These are phyloP conservation scores for Drosophila pectinifera DNA, from an alignment of 1,140 invertebrate species.

Conservation along the genomic window DNA sequence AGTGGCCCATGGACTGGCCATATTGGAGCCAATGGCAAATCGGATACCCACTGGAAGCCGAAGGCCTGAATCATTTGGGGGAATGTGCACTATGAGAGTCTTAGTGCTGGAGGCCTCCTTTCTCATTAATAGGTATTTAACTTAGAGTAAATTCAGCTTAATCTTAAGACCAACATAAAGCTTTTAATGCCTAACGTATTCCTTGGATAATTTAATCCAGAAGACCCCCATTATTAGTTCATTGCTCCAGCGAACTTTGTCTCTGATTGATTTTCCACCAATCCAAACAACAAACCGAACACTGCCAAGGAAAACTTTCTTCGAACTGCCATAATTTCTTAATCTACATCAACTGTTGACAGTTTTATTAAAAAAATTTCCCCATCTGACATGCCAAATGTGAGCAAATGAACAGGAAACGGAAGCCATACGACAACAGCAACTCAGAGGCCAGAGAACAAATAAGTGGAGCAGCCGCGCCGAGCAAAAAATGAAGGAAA, in stretches of 20 bases:
- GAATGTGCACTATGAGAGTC: not conserved
- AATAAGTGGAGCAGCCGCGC: slow-evolving; percentile 28
- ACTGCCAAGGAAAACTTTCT: slow-evolving; percentile 38
- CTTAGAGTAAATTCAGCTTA: not conserved
- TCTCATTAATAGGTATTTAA: not conserved
- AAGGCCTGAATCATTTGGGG: not conserved
- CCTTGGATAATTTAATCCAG: not conserved
- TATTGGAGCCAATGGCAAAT: slow-evolving; percentile 3
- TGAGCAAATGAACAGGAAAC: slow-evolving; percentile 81
- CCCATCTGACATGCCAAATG: slow-evolving; percentile 71
- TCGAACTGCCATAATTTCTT: slow-evolving; percentile 74
- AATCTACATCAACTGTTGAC: slow-evolving; percentile 82
- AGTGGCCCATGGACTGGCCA: slow-evolving; percentile 37
- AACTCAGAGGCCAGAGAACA: slow-evolving; percentile 40
- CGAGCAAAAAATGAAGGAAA: slow-evolving; percentile 16
- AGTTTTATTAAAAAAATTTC: slow-evolving; percentile 82
- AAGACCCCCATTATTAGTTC: slow-evolving; percentile 36
- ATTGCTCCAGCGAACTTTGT: slow-evolving; percentile 34
- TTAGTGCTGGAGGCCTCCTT: not conserved
- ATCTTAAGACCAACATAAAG: not conserved
- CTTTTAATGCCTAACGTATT: not conserved
- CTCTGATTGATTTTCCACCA: slow-evolving; percentile 50
- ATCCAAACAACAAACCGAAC: slow-evolving; percentile 17
- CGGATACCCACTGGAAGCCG: not conserved
- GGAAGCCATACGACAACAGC: slow-evolving; percentile 73